These are phyloP conservation scores for Bathynomus jamesi DNA, from an alignment of 1,140 invertebrate genomes.

Conservation along the genomic window DNA sequence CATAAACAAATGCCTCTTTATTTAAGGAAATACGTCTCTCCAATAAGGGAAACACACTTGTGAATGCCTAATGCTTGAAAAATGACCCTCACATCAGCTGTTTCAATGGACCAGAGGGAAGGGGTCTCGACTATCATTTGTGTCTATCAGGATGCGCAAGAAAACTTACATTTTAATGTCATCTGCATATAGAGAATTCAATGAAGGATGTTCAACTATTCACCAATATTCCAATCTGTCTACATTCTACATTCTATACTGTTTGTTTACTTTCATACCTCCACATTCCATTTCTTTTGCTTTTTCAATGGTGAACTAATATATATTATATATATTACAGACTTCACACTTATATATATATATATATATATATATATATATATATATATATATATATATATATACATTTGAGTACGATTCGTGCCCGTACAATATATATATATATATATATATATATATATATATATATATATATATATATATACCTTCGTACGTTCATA, in stretches of 20 bases:
- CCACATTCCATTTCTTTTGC: too few relatives aligned
- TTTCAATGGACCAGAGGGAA: slow-evolving; percentile 28
- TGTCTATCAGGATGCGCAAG: slow-evolving; percentile 29
- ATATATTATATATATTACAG: too few relatives aligned
- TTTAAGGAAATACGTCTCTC: slow-evolving; percentile 3
- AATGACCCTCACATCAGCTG: slow-evolving; percentile 31
- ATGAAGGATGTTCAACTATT: slow-evolving; percentile 12
- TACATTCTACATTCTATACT: too few relatives aligned
- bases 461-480: slow-evolving; percentile 10
- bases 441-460: slow-evolving; percentile 13
- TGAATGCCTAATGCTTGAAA: slow-evolving; percentile 35
- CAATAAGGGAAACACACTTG: slow-evolving; percentile 32
- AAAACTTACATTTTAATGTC: slow-evolving; percentile 31
- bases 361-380: slow-evolving; percentile 14
- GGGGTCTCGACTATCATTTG: slow-evolving; percentile 32
- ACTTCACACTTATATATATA: slow-evolving; percentile 7
- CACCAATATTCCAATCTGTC: not conserved
- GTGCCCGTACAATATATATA: not conserved
- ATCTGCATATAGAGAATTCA: slow-evolving; percentile 30
- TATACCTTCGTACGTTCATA: not conserved
- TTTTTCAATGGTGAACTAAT: too few relatives aligned
- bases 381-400: slow-evolving; percentile 6
- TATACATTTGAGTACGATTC: not conserved
- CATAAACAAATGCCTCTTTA: too few relatives aligned
- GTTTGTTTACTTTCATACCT: too few relatives aligned